Evolutionary conservation across 2,888 invertebrate species (phyloP).

Genomic region (Hydraecia micacea): DNA sequence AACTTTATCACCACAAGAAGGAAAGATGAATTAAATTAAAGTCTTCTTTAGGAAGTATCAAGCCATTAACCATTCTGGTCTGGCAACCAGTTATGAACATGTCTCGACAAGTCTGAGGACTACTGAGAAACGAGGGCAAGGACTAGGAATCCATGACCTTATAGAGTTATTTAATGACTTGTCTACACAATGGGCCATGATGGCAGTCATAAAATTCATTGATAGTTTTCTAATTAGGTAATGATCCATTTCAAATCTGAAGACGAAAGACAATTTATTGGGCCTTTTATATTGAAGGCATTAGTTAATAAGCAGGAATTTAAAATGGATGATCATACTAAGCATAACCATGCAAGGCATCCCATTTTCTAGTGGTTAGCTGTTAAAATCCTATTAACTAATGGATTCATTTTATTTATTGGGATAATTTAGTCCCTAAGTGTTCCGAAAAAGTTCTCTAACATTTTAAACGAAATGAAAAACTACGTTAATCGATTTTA

Average conservation of each 20-base stretch:
- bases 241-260: neutral
- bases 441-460: neutral
- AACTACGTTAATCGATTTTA: neutral
- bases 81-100: slow-evolving; percentile 60
- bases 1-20: slow-evolving; percentile 11
- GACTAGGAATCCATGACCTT: slow-evolving; percentile 48
- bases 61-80: slow-evolving; percentile 60
- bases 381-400: neutral
- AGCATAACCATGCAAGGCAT: neutral
- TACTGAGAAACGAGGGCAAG: slow-evolving; percentile 59
- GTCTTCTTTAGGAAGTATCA: slow-evolving; percentile 61
- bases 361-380: neutral
- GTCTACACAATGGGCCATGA: slow-evolving; percentile 7
- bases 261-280: neutral
- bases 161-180: slow-evolving; percentile 15
- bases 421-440: neutral
- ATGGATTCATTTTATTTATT: no score
- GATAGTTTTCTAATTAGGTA: slow-evolving; percentile 26
- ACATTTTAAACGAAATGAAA: neutral
- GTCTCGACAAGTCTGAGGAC: slow-evolving; percentile 64
- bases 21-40: slow-evolving; percentile 55
- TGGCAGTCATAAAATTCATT: slow-evolving; percentile 18
- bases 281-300: neutral
- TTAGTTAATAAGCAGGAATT: slow-evolving; percentile 9
- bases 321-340: neutral